A percentile compares a stretch with the other conserved stretches of the same genome.
phyloP scores from a whole-genome alignment of 2,113 vertebrate species.

The Tragelaphus scriptus region DNA sequence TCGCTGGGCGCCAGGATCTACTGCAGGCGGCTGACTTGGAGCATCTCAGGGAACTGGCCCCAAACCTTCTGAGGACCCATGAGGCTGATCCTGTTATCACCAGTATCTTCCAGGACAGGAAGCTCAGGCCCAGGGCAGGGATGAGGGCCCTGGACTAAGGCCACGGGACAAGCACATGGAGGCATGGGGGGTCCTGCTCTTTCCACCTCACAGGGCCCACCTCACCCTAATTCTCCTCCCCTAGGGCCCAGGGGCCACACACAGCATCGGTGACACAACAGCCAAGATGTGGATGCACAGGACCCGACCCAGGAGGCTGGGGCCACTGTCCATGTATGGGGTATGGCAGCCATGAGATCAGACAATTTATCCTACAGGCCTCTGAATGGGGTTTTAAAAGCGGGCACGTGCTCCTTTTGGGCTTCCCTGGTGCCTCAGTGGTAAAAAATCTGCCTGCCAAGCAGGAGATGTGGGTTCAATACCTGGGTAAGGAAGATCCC shows the following conservation, averaged over 20 bases:
- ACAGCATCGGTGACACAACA: not conserved
- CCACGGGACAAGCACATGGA: accelerated
- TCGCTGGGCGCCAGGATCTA: accelerated
- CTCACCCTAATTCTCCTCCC: not conserved
- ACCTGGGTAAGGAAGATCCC: not conserved
- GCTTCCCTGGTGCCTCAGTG: not conserved
- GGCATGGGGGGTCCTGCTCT: not conserved
- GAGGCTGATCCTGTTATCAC: no score
- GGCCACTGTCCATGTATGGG: not conserved
- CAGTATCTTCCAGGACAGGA: not conserved
- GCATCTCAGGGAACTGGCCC: not conserved
- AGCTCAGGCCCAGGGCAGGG: not conserved
- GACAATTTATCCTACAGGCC: no score
- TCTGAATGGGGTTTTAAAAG: not conserved
- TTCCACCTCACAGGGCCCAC: not conserved
- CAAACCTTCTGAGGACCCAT: not conserved
- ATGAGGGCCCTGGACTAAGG: not conserved
- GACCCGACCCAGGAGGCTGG: not conserved
- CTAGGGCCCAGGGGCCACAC: not conserved
- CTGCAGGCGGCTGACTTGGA: accelerated
- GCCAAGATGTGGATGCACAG: accelerated
- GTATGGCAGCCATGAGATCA: not conserved
- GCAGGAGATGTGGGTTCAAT: not conserved
- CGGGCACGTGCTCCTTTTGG: not conserved
- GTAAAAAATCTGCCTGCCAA: not conserved